Base-by-base conservation (phyloP, 2,888 invertebrate species). In the Chrysolina oricalcia region DNA sequence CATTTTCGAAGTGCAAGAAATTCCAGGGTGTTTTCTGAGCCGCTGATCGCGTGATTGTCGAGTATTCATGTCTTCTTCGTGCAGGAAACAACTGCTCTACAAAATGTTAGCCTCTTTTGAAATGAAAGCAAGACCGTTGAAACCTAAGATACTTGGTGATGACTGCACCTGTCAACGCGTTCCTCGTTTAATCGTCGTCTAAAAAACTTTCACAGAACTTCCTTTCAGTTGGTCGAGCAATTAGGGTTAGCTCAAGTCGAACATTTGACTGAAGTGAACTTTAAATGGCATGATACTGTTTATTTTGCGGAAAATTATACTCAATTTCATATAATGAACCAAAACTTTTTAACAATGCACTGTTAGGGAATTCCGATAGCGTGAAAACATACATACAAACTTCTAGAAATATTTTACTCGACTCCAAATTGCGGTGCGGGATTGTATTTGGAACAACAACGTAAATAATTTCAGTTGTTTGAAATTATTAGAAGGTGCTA, bases 171-270 rank as follows among this genome's bases (percentile, higher is more conserved):
- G 59, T 59, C 27, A 15, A n/a, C 27, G 13, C 6, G 13, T 59
- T n/a, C 1, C 59, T 27, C 59, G 11, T 56, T 56, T 27, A 6
- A 59, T 59, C 23, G 23, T 27, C 23, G 23, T 27, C 23, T 5
- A 15, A 15, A 13, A 27, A 59, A 27, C 59, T 59, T 27, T 59
- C 8, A 59, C 6, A 9, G 8, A 59, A 27, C 27, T 27, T 27
- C 59, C 27, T 59, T 59, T 10, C 59, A 53, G 19, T 59, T 15
- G 3, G 59, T 27, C 59, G 59, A 27, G 35, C 59, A n/a, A 59
- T 59, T 27, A 59, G 21, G 11, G 21, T 59, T 15, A 27, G 5
- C 53, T 53, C 53, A 19, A 13, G 21, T 59, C 23, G 27, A 9
- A 59, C 27, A 59, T 59, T n/a, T 27, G 35, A 59, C 9, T 59